phyloP scores from a whole-genome alignment of 2,797 vertebrate genomes.

The Sebastes miniatus region DNA sequence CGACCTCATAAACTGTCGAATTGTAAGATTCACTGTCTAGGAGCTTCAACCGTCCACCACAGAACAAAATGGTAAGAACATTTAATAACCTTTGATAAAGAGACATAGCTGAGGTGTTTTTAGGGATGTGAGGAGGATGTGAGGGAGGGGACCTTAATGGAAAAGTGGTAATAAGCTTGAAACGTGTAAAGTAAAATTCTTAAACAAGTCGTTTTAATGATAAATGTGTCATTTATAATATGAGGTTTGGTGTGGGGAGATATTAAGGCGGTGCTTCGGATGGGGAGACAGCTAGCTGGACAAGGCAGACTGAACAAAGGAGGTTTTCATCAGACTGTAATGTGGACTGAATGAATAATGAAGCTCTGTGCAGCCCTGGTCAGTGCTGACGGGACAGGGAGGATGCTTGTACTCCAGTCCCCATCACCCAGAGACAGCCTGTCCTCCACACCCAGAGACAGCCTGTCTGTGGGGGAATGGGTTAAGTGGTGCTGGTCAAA shows the following conservation, averaged over 20 bases:
- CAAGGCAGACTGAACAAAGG: constrained; percentile 36
- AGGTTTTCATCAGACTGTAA: not conserved
- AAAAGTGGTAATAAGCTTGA: not conserved
- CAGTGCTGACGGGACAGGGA: not conserved
- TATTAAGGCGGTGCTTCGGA: not conserved
- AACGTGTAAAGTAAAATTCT: not conserved
- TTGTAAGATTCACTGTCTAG: constrained; percentile 69
- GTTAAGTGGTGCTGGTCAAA: not conserved
- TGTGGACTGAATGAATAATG: constrained; percentile 17
- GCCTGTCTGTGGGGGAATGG: not conserved
- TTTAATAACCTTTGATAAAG: not conserved
- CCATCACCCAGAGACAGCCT: no score
- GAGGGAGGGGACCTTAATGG: no score
- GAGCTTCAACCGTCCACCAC: constrained; percentile 22
- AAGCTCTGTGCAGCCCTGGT: not conserved
- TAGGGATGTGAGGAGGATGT: not conserved
- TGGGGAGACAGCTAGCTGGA: not conserved
- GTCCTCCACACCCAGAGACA: no score
- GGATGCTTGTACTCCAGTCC: constrained; percentile 3
- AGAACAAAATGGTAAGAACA: constrained; percentile 63
- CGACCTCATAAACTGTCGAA: constrained; percentile 79
- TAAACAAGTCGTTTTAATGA: rapidly evolving
- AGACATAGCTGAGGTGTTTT: not conserved
- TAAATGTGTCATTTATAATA: not conserved
- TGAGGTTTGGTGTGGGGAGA: not conserved